Evolutionary conservation across 1,140 invertebrate genomes (phyloP), one percentile per base, ranked within the genome.

Genomic region (Saccostrea glomerata): DNA sequence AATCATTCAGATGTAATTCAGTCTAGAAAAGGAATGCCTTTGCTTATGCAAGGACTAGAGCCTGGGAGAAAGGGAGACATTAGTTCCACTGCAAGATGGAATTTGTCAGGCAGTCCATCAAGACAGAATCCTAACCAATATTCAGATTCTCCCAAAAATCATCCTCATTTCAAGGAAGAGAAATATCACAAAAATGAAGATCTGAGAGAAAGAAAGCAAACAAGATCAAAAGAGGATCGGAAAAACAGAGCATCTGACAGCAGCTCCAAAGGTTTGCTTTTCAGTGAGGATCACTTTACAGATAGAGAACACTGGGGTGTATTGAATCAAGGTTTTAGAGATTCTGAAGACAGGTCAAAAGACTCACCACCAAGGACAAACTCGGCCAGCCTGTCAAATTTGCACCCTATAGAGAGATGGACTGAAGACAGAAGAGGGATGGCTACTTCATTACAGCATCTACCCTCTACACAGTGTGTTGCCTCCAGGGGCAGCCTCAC

Each of bases 221-320:
- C 23, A 73, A 73, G 15, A 36, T 77, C 70, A 4, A 77, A 77
- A 77, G 70, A 25, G 23, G 25, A 77, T 77, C 30, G 15, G 25
- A 77, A 25, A 36, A 77, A 77, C 9, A 77, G 70, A 77, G 70
- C 70, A 77, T 77, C 70, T 13, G 70, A 77, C 25, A 77, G 70
- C 70, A 77, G 70, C 70, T 77, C 70, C 23, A 77, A 77, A 15
- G 25, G 12, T 17, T 36, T 77, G 30, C 70, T 77, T 25, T 77
- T 77, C 30, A 77, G 70, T 77, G 70, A 77, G 30, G 70, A 77
- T 25, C 70, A 77, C 25, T 36, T 30, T 13, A 77, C 70, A 30
- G 12, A 77, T 25, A 25, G 70, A 77, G 70, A 77, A 11, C 23
- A 77, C 36, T 40, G 70, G 70, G 70, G 70, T 25, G 30, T 36